Conservation (phyloP, 2,113 vertebrate species). For the Macrotus californicus region DNA sequence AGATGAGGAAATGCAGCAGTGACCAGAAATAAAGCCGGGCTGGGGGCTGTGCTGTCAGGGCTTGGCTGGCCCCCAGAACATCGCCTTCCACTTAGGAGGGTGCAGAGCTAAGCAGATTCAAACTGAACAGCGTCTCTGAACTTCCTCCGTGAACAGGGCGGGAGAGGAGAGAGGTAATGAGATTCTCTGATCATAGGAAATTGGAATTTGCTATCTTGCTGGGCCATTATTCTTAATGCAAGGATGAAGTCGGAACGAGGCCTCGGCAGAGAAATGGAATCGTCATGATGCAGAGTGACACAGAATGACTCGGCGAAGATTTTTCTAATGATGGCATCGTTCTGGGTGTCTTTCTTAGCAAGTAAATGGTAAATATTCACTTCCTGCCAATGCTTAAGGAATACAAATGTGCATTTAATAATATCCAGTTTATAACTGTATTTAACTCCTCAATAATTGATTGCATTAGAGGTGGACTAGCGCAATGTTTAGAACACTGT, state of each 20-base stretch:
- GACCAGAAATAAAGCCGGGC: slow-evolving; percentile 26
- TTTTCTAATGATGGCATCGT: neutral
- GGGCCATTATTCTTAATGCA: slow-evolving; percentile 53
- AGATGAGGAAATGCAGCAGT: slow-evolving; percentile 24
- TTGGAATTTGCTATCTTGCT: slow-evolving; percentile 60
- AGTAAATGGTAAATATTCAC: neutral
- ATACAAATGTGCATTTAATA: neutral
- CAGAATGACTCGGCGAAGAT: slow-evolving; percentile 2
- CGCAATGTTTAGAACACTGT: neutral
- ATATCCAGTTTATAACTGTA: neutral
- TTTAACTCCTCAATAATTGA: neutral
- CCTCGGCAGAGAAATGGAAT: slow-evolving; percentile 40
- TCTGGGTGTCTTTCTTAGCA: neutral
- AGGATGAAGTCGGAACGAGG: slow-evolving; percentile 37
- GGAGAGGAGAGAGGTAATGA: slow-evolving; percentile 49
- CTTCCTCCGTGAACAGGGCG: slow-evolving; percentile 57
- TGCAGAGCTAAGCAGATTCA: slow-evolving; percentile 48
- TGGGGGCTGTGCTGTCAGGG: neutral
- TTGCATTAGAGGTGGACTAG: neutral
- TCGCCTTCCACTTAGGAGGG: slow-evolving; percentile 24
- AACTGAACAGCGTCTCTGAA: neutral
- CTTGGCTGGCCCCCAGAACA: neutral
- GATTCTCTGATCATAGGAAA: slow-evolving; percentile 63
- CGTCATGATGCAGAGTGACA: slow-evolving; percentile 13
- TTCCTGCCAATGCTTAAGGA: neutral